Evolutionary conservation across 1,140 invertebrate species (phyloP).

Genomic region (Cylas formicarius): DNA sequence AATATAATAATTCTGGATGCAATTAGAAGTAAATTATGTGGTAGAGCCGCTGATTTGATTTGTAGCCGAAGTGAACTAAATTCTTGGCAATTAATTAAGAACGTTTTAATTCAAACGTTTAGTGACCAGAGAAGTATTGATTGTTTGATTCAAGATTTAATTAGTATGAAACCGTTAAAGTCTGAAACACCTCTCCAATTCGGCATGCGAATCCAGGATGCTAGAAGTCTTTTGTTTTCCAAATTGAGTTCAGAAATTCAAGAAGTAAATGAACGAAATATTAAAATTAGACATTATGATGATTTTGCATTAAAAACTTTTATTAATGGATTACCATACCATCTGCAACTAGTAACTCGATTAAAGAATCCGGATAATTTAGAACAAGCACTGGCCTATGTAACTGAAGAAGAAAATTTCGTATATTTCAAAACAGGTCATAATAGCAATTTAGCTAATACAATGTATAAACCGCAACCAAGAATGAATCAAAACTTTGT

Average conservation of each 20-base stretch:
- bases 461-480: too few relatives aligned
- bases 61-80: constrained; percentile 22
- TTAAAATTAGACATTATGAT: constrained; percentile 15
- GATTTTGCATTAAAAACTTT: constrained; percentile 20
- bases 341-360: constrained; percentile 14
- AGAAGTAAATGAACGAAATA: constrained; percentile 11
- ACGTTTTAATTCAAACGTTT: constrained; percentile 18
- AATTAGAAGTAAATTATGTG: constrained; percentile 22
- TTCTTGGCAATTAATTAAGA: constrained; percentile 19
- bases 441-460: too few relatives aligned
- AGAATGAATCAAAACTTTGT: too few relatives aligned
- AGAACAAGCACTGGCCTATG: constrained; percentile 17
- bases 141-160: constrained; percentile 26
- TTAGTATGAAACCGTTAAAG: constrained; percentile 21
- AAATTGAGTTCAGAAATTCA: constrained; percentile 19
- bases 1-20: constrained; percentile 15
- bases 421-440: constrained; percentile 12
- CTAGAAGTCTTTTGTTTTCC: constrained; percentile 17
- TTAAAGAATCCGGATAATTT: constrained; percentile 14
- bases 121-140: constrained; percentile 24
- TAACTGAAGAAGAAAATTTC: constrained; percentile 23
- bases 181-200: constrained; percentile 20
- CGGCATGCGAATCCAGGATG: constrained; percentile 23
- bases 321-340: constrained; percentile 11
- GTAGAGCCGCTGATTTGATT: constrained; percentile 22